Percentiles rank a stretch among this genome's conserved stretches.
phyloP scores from a whole-genome alignment of 2,888 invertebrate genomes.

The Noctua fimbriata region DNA sequence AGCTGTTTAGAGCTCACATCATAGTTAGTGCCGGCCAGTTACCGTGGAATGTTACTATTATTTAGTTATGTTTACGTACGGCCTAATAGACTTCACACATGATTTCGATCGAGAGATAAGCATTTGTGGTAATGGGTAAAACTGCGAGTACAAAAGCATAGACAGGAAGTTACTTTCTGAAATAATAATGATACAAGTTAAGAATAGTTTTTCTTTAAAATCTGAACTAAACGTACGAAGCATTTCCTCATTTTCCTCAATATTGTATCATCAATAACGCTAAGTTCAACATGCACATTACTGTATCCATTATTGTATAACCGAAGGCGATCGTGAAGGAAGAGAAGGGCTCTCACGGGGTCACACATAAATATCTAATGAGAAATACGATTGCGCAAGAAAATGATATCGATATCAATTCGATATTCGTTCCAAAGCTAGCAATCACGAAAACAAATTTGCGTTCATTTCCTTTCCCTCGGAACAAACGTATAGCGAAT shows the following conservation, averaged over 20 bases:
- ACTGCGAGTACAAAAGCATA: no score
- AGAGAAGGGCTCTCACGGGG: conserved; percentile 82
- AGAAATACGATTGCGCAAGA: conserved; percentile 86
- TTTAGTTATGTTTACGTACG: conserved; percentile 56
- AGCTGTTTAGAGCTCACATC: conserved; percentile 76
- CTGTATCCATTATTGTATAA: conserved; percentile 61
- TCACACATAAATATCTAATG: conserved; percentile 85
- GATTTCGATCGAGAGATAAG: conserved; percentile 10
- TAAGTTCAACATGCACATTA: conserved; percentile 52
- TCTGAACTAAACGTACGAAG: background rate
- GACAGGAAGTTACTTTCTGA: no score
- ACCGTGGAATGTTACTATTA: conserved; percentile 57
- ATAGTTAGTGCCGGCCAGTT: conserved; percentile 59
- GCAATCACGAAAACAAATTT: conserved; percentile 90
- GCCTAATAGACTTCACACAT: conserved; percentile 47
- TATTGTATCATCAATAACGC: conserved; percentile 25
- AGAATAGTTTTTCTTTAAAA: background rate
- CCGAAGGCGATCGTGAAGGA: conserved; percentile 74
- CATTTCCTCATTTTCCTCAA: conserved; percentile 25
- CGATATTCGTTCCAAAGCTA: conserved; percentile 85
- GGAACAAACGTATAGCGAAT: conserved; percentile 81
- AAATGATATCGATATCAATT: conserved; percentile 88
- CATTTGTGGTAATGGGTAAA: background rate
- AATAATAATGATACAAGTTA: no score
- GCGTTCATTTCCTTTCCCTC: conserved; percentile 88